Percentiles rank a stretch among this genome's conserved stretches.
Conservation (phyloP, 2,113 vertebrate genomes). For the Rhynchomys soricoides region DNA sequence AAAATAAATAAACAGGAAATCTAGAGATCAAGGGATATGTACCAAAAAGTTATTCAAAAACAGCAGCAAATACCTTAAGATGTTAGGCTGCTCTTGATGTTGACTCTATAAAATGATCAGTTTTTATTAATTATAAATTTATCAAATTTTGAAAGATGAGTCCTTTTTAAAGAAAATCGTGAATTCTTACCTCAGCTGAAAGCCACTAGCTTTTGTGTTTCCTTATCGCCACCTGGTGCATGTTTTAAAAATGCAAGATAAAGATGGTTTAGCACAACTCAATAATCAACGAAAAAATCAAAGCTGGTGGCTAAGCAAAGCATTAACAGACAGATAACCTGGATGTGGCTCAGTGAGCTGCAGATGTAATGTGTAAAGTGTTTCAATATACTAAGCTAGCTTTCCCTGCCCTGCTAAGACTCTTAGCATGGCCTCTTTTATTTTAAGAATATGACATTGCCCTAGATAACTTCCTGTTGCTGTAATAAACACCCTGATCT, state of each 20-base stretch:
- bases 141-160: slow-evolving; percentile 40
- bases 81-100: background rate
- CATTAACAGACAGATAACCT: background rate
- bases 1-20: background rate
- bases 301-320: background rate
- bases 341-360: background rate
- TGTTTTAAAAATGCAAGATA: slow-evolving; percentile 52
- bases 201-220: slow-evolving; percentile 36
- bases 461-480: background rate
- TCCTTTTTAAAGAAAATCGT: background rate
- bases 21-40: background rate
- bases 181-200: background rate
- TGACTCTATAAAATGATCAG: background rate
- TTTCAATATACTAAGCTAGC: background rate
- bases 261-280: background rate
- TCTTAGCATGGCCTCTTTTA: background rate
- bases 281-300: background rate
- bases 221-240: slow-evolving; percentile 72
- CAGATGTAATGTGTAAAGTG: background rate
- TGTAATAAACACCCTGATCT: background rate
- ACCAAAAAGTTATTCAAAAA: background rate
- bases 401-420: slow-evolving; percentile 5
- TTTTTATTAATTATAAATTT: slow-evolving; percentile 41
- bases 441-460: background rate
- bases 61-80: background rate